Percentiles rank a stretch among this genome's conserved stretches.
Evolutionary conservation across 2,888 invertebrate genomes (phyloP).

Genomic region (Meiosimyza decipiens): DNA sequence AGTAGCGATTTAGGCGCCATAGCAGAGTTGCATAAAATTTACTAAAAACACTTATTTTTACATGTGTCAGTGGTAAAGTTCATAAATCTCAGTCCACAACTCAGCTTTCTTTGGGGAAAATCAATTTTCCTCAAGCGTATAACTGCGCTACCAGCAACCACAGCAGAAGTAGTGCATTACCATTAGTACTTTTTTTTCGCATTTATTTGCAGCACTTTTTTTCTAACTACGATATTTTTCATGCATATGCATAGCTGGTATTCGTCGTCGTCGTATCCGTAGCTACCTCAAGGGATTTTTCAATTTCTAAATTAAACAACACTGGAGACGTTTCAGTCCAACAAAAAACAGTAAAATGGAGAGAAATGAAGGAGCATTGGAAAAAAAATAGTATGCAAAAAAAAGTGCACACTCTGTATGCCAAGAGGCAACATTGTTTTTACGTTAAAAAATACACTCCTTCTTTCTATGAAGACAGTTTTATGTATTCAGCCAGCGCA

Average conservation of each 20-base stretch:
- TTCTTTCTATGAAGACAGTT: no score
- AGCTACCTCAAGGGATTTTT: conserved; percentile 10
- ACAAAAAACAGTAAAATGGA: not conserved
- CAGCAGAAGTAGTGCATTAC: no score
- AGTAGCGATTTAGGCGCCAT: no score
- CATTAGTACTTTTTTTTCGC: no score
- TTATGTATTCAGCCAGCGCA: no score
- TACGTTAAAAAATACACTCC: not conserved
- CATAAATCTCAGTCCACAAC: no score
- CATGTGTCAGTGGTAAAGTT: no score
- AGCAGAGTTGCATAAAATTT: no score
- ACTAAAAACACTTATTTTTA: no score
- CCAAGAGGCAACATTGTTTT: conserved; percentile 3
- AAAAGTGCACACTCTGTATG: not conserved
- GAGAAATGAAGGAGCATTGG: not conserved
- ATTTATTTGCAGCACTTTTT: not conserved
- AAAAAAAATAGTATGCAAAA: not conserved
- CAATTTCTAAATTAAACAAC: conserved; percentile 23
- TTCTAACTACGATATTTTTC: not conserved
- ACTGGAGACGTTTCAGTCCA: not conserved
- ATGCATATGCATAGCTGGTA: conserved; percentile 10
- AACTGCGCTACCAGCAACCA: no score
- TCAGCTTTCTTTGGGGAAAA: no score
- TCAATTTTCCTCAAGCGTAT: no score
- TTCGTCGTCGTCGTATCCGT: not conserved